A percentile compares a stretch with the other conserved stretches of the same genome.
Conservation (phyloP, 2,797 vertebrate species). For the Chelidonichthys spinosus region DNA sequence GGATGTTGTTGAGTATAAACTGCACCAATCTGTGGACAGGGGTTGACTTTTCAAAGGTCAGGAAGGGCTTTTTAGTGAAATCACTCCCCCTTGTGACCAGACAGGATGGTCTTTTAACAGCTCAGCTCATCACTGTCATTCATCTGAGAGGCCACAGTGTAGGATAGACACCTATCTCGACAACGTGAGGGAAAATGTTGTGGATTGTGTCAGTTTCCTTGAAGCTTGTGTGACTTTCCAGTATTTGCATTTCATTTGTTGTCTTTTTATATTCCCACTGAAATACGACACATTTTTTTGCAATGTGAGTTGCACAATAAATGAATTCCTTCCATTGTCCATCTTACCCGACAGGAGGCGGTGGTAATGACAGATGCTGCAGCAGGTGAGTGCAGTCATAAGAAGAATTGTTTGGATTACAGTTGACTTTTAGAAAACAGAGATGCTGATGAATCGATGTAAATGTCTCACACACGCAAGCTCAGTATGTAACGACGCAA, state of each 20-base stretch:
- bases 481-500: constrained; percentile 1
- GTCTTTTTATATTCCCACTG: constrained; percentile 7
- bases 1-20: not conserved
- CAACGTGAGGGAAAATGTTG: not conserved
- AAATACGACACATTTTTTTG: constrained; percentile 16
- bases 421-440: constrained; percentile 11
- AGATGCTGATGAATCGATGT: not conserved
- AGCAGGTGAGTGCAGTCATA: constrained; percentile 55
- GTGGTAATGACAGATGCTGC: constrained; percentile 14
- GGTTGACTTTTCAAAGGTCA: constrained; percentile 4
- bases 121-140: not conserved
- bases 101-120: not conserved
- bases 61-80: constrained; percentile 27
- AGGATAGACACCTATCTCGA: not conserved
- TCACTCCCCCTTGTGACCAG: constrained; percentile 59
- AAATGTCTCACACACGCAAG: not conserved
- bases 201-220: not conserved
- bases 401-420: constrained; percentile 11
- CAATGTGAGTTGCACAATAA: not conserved
- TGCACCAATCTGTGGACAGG: not conserved
- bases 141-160: not conserved
- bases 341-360: constrained; percentile 59
- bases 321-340: constrained; percentile 26
- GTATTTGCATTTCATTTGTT: constrained; percentile 31
- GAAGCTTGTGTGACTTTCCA: constrained; percentile 8